Conservation (phyloP, 2,113 vertebrate genomes). For the Sceloporus undulatus region DNA sequence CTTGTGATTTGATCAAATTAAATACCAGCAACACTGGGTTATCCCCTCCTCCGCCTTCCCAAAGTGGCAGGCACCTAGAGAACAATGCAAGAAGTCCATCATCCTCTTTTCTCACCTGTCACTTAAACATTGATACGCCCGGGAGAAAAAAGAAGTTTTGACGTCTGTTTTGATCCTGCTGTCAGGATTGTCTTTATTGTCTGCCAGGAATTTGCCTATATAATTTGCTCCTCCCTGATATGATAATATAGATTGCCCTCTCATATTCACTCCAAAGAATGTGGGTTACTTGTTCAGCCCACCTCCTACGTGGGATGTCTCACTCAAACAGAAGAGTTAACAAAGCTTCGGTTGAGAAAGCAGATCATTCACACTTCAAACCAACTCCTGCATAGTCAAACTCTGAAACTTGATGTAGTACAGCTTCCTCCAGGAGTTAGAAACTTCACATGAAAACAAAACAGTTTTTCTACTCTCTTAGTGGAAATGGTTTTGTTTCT, state of each 20-base stretch:
- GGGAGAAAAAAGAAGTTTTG: slow-evolving; percentile 74
- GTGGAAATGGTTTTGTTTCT: neutral
- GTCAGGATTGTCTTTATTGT: slow-evolving; percentile 80
- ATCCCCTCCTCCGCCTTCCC: neutral
- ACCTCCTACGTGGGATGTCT: slow-evolving; percentile 77
- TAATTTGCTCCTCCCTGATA: slow-evolving; percentile 76
- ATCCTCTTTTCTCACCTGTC: slow-evolving; percentile 80
- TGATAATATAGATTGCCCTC: slow-evolving; percentile 78
- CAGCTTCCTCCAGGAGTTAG: slow-evolving; percentile 52
- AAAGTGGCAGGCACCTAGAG: slow-evolving; percentile 63
- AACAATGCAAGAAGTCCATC: slow-evolving; percentile 82
- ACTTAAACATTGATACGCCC: slow-evolving; percentile 76
- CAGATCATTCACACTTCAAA: slow-evolving; percentile 71
- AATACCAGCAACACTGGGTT: slow-evolving; percentile 75
- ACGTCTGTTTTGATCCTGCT: slow-evolving; percentile 78
- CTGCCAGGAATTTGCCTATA: slow-evolving; percentile 67
- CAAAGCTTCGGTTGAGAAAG: slow-evolving; percentile 67
- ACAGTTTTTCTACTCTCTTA: no score
- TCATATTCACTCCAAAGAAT: slow-evolving; percentile 77
- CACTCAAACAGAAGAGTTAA: slow-evolving; percentile 71
- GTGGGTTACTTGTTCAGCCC: slow-evolving; percentile 72
- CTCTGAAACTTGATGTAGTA: slow-evolving; percentile 63
- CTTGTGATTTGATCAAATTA: slow-evolving; percentile 80
- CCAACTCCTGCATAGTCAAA: slow-evolving; percentile 59
- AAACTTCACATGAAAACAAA: slow-evolving; percentile 44